phyloP scores from a whole-genome alignment of 2,797 vertebrate species.

The Pantherophis vulpinus region DNA sequence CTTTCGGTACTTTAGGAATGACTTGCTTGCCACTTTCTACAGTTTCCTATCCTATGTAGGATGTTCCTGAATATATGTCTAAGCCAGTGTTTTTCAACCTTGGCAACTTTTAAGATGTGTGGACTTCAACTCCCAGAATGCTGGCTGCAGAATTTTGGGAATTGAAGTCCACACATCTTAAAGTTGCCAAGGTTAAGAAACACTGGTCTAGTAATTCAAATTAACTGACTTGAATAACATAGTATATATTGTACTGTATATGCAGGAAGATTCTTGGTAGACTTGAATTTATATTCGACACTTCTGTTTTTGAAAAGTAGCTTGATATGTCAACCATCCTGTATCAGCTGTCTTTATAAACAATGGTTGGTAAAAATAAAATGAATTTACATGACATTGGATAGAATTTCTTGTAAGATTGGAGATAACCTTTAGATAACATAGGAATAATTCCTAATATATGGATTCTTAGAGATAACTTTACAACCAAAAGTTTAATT shows the following conservation, averaged over 20 bases:
- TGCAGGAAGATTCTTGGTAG: neutral
- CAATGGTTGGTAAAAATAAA: neutral
- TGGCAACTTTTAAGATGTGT: neutral
- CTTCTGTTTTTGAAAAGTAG: neutral
- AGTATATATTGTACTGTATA: neutral
- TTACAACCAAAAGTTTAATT: neutral
- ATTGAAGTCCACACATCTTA: neutral
- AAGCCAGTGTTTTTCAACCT: neutral
- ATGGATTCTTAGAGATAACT: constrained; percentile 30
- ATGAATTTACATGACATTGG: neutral
- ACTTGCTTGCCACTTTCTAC: neutral
- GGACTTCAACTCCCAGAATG: neutral
- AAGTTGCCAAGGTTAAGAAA: neutral
- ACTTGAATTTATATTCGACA: neutral
- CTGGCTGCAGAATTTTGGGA: neutral
- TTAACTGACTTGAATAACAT: constrained; percentile 11
- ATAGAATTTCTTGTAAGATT: neutral
- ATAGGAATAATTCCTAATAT: neutral
- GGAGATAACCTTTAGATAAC: constrained; percentile 4
- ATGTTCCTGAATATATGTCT: neutral
- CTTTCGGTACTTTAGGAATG: neutral
- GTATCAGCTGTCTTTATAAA: neutral
- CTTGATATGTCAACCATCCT: neutral
- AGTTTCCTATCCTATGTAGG: neutral
- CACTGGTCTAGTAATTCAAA: constrained; percentile 2